phyloP scores from a whole-genome alignment of 2,113 vertebrate genomes.

The Neopipo cinnamomea region DNA sequence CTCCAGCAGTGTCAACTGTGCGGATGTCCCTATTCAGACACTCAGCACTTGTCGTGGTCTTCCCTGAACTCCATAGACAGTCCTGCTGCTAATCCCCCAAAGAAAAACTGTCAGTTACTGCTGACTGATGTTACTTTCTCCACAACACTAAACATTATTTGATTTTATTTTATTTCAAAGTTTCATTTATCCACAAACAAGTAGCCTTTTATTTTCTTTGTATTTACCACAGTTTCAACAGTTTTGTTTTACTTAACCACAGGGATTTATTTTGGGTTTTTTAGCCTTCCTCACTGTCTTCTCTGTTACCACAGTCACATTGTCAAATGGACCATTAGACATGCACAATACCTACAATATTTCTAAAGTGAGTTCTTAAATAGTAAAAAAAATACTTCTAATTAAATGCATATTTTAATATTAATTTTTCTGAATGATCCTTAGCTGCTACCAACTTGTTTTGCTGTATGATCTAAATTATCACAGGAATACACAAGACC shows the following conservation, averaged over 20 bases:
- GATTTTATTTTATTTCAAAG: neutral
- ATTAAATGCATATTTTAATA: neutral
- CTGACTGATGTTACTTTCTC: neutral
- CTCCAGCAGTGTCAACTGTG: neutral
- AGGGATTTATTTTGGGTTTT: neutral
- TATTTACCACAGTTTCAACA: neutral
- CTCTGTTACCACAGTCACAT: neutral
- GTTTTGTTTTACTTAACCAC: neutral
- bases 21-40: rapidly evolving
- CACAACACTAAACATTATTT: neutral
- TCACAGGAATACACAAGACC: neutral
- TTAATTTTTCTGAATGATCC: neutral
- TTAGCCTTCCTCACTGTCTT: neutral
- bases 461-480: neutral
- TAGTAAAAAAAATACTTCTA: neutral
- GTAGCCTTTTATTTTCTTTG: neutral
- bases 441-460: neutral
- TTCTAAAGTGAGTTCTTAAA: neutral
- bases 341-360: neutral
- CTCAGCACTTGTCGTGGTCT: rapidly evolving
- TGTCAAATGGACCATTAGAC: neutral
- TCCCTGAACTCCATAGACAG: neutral
- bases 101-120: neutral
- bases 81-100: neutral
- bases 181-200: neutral